Evolutionary conservation across 2,797 vertebrate species (phyloP).

Genomic region (Scolopax rusticola): DNA sequence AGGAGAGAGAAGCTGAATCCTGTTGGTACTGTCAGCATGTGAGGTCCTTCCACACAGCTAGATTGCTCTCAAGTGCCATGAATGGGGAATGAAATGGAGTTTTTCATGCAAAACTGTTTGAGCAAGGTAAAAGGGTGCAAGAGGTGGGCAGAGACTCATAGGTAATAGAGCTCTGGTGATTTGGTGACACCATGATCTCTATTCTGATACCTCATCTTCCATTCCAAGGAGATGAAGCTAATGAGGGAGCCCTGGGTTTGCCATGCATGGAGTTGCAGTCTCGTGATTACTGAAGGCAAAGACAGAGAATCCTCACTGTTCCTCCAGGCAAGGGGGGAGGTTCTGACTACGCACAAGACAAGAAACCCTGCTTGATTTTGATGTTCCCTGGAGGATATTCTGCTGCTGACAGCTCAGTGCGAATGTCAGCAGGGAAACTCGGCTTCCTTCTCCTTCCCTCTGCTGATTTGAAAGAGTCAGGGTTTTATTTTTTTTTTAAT

Average conservation of each 20-base stretch:
- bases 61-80: accelerated
- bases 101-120: not conserved
- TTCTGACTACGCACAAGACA: not conserved
- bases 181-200: not conserved
- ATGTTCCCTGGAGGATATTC: not conserved
- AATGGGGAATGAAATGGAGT: not conserved
- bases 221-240: not conserved
- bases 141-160: not conserved
- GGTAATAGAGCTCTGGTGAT: not conserved
- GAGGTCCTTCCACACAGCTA: not conserved
- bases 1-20: not conserved
- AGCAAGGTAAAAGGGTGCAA: not conserved
- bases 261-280: accelerated
- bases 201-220: not conserved
- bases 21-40: not conserved
- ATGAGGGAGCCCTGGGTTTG: not conserved
- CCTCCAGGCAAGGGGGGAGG: not conserved
- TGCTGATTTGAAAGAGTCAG: not conserved
- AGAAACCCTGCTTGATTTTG: not conserved
- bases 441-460: conserved; percentile 14
- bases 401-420: not conserved
- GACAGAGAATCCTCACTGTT: not conserved
- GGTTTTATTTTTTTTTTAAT: not conserved
- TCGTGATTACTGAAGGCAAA: not conserved
- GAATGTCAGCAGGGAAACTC: conserved; percentile 41